Evolutionary conservation across 2,797 vertebrate species (phyloP).

Genomic region (Bovichtus diacanthus): DNA sequence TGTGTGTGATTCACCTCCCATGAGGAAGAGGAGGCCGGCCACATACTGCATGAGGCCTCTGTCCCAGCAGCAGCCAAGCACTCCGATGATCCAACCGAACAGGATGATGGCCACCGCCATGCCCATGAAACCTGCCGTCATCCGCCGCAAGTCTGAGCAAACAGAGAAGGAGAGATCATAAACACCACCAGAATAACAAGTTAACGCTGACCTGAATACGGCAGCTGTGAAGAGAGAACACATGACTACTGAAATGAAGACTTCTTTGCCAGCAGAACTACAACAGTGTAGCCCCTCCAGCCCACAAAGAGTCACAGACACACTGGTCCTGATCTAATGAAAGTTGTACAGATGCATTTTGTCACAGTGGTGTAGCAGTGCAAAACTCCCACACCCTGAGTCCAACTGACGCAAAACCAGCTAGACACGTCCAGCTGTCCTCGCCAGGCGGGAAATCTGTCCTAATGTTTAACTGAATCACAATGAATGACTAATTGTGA

Average conservation of each 20-base stretch:
- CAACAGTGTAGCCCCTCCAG: neutral
- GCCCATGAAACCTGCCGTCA: slow-evolving; percentile 99
- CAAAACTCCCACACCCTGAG: neutral
- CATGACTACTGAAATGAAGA: neutral
- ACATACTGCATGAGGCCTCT: slow-evolving; percentile 99
- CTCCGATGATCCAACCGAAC: slow-evolving; percentile 96
- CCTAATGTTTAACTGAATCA: neutral
- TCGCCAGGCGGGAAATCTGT: neutral
- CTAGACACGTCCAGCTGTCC: neutral
- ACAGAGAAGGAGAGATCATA: slow-evolving; percentile 19
- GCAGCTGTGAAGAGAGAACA: neutral
- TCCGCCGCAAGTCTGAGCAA: slow-evolving; percentile 92
- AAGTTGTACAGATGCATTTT: neutral
- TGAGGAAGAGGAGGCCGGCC: slow-evolving; percentile 97
- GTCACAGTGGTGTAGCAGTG: neutral
- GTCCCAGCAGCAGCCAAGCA: slow-evolving; percentile 99
- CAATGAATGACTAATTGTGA: neutral
- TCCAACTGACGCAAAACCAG: slow-evolving; percentile 6
- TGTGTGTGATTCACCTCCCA: slow-evolving; percentile 91
- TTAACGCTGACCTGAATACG: neutral
- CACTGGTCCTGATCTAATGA: neutral
- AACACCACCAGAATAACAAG: neutral
- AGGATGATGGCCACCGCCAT: slow-evolving; percentile 99
- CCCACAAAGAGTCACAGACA: neutral
- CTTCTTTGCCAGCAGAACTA: neutral